Percentiles rank a stretch among this genome's conserved stretches.
These are phyloP conservation scores for Tragelaphus eurycerus DNA, from an alignment of 2,797 vertebrate species.

Conservation along the genomic window DNA sequence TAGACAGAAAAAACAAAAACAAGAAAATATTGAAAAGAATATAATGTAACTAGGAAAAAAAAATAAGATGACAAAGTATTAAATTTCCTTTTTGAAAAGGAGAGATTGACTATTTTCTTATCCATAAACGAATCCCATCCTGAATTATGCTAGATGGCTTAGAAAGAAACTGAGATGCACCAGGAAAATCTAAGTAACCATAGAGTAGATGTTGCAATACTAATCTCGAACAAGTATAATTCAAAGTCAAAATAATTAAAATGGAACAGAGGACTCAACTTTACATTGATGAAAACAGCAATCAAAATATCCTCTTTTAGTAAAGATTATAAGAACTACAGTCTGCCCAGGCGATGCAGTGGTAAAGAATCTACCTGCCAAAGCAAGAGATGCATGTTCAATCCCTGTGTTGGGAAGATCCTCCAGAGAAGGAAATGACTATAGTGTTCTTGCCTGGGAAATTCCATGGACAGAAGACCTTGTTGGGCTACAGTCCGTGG, in stretches of 20 bases:
- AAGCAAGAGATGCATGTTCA: neutral
- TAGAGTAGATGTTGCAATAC: neutral
- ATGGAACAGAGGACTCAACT: neutral
- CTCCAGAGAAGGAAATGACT: neutral
- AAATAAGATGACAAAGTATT: neutral
- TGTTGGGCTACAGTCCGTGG: neutral
- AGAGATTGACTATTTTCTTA: neutral
- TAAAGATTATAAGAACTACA: neutral
- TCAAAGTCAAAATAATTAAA: constrained; percentile 19
- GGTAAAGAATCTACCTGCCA: neutral
- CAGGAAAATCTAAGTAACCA: neutral
- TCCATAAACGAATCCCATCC: neutral
- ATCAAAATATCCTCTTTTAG: neutral
- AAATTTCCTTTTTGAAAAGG: neutral
- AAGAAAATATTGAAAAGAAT: neutral
- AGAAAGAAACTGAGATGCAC: neutral
- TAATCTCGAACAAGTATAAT: neutral
- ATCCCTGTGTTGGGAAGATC: neutral
- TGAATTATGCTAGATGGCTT: neutral
- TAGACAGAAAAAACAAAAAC: constrained; percentile 8
- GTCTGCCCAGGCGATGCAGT: neutral
- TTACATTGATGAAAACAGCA: neutral
- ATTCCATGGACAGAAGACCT: neutral
- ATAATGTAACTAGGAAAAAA: neutral
- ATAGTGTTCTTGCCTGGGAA: neutral